phyloP scores from a whole-genome alignment of 2,113 vertebrate species.

The Athene cunicularia region DNA sequence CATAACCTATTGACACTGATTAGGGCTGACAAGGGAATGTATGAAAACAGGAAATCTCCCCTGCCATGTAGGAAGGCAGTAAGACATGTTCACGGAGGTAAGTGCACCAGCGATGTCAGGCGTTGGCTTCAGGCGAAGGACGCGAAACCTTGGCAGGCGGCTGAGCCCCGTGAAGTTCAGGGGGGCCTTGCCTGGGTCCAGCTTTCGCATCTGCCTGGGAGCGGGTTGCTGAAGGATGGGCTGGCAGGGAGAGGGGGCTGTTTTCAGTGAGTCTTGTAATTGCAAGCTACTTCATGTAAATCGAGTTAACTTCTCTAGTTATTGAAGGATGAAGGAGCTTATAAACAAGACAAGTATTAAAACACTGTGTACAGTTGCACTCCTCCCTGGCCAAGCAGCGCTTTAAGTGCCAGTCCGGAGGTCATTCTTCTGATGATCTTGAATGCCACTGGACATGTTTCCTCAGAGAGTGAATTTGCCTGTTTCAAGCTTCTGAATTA shows the following conservation, averaged over 20 bases:
- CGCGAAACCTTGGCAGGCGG: background rate
- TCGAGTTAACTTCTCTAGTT: background rate
- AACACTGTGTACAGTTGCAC: background rate
- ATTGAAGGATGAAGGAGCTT: background rate
- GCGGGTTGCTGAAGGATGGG: background rate
- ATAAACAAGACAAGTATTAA: background rate
- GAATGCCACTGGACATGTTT: background rate
- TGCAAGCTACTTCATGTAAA: background rate
- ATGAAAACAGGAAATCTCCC: constrained; percentile 66
- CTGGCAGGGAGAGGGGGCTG: background rate
- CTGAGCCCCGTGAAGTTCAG: fast-evolving
- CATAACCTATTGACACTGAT: constrained; percentile 64
- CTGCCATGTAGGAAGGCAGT: constrained; percentile 75
- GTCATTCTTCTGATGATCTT: background rate
- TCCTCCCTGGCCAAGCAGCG: background rate
- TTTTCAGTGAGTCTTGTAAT: background rate
- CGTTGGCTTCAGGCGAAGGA: background rate
- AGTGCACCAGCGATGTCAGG: constrained; percentile 39
- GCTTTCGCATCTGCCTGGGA: background rate
- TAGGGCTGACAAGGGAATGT: constrained; percentile 72
- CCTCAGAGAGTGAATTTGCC: background rate
- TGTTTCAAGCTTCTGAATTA: background rate
- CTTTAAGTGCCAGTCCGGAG: background rate
- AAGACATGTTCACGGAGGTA: constrained; percentile 78
- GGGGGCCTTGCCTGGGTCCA: background rate